phyloP scores from a whole-genome alignment of 2,113 vertebrate species.

The Hucho hucho region DNA sequence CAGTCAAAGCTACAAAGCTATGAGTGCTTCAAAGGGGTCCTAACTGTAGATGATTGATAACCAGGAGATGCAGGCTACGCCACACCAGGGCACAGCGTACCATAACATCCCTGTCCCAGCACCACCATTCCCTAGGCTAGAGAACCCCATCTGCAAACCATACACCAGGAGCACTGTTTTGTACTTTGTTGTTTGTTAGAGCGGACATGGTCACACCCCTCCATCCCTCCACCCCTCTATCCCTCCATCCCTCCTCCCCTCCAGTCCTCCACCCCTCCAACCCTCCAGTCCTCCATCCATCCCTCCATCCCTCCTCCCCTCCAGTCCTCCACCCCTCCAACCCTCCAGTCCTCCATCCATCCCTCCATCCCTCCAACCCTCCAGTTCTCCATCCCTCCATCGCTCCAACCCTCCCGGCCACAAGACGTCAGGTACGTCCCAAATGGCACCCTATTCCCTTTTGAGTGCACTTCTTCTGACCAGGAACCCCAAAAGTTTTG shows the following conservation, averaged over 20 bases:
- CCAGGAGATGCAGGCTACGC: constrained; percentile 3
- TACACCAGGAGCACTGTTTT: background rate
- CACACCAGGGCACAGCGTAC: constrained; percentile 4
- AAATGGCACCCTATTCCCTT: background rate
- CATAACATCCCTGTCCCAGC: too few species aligned
- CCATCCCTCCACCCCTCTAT: background rate
- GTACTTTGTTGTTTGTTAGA: constrained; percentile 28
- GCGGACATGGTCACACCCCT: constrained; percentile 13
- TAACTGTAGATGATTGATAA: constrained; percentile 1
- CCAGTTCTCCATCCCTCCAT: background rate
- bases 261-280: background rate
- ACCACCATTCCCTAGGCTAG: background rate
- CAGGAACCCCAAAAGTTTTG: background rate
- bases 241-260: background rate
- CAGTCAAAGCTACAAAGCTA: constrained; percentile 4
- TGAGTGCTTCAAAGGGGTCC: constrained; percentile 21
- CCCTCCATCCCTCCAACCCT: background rate
- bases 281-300: background rate
- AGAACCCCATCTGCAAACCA: constrained; percentile 35
- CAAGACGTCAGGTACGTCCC: background rate
- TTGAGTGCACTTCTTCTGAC: background rate
- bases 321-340: background rate
- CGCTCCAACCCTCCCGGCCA: background rate
- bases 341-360: background rate
- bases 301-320: background rate